Conservation (phyloP, 2,888 invertebrate species). For the Ptychoptera contaminata region DNA sequence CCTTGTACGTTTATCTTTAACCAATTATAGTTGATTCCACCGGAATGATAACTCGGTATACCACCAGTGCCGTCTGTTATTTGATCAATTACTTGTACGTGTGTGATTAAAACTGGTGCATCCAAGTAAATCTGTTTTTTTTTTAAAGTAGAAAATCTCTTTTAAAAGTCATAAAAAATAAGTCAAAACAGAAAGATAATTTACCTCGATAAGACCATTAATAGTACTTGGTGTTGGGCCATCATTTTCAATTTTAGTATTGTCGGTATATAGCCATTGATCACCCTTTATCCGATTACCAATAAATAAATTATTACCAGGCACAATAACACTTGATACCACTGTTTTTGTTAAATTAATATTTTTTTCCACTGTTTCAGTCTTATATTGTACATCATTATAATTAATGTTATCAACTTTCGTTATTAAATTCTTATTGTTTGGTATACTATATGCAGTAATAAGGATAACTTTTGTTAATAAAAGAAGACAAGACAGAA, state of each 20-base stretch:
- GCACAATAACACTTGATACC: neutral
- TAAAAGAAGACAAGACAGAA: too few species aligned
- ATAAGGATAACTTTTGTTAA: too few species aligned
- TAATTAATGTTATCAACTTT: neutral
- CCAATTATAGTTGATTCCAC: constrained; percentile 29
- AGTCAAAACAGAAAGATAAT: too few species aligned
- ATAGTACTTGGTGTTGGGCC: constrained; percentile 11
- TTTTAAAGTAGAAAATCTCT: too few species aligned
- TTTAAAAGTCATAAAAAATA: too few species aligned
- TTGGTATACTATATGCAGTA: too few species aligned
- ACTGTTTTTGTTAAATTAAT: neutral
- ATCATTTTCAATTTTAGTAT: constrained; percentile 9
- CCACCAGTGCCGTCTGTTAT: constrained; percentile 9
- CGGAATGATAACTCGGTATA: constrained; percentile 15
- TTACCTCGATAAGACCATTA: constrained; percentile 11
- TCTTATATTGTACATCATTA: neutral
- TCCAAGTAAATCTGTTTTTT: constrained; percentile 11
- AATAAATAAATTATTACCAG: constrained; percentile 7
- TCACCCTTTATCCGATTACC: constrained; percentile 6
- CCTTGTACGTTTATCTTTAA: constrained; percentile 30
- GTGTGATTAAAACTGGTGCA: constrained; percentile 10
- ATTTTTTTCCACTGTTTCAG: neutral
- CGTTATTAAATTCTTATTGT: neutral
- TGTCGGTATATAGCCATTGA: constrained; percentile 9
- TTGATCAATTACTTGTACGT: constrained; percentile 10